A percentile compares a stretch with the other conserved stretches of the same genome.
Evolutionary conservation across 2,113 vertebrate species (phyloP).

Genomic region (Toxotes jaculatrix): DNA sequence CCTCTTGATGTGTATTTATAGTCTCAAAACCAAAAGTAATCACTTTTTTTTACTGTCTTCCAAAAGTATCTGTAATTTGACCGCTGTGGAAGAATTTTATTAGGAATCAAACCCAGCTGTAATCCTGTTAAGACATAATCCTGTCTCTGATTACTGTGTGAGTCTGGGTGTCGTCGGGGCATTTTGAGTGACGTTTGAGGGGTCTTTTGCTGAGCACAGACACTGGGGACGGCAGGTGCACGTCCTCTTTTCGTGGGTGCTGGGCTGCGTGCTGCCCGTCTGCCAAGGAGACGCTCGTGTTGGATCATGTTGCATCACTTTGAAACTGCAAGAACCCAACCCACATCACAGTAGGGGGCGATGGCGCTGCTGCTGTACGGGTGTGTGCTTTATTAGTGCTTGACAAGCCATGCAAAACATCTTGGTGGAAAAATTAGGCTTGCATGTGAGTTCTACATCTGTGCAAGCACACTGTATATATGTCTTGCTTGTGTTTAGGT

Average conservation of each 20-base stretch:
- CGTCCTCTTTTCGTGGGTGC: slow-evolving; percentile 27
- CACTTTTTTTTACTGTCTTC: slow-evolving; percentile 32
- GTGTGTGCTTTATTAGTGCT: slow-evolving; percentile 39
- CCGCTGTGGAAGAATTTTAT: slow-evolving; percentile 24
- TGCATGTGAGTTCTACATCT: slow-evolving; percentile 35
- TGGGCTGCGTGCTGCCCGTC: slow-evolving; percentile 6
- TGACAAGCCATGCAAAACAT: slow-evolving; percentile 17
- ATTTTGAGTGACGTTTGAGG: slow-evolving; percentile 31
- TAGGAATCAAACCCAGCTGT: slow-evolving; percentile 32
- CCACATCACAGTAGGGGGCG: slow-evolving; percentile 11
- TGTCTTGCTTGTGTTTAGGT: slow-evolving; percentile 3
- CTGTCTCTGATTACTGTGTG: neutral
- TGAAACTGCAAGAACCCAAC: slow-evolving; percentile 55
- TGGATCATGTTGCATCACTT: slow-evolving; percentile 69
- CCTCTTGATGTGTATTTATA: slow-evolving; percentile 48
- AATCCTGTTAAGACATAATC: slow-evolving; percentile 38
- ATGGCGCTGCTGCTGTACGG: slow-evolving; percentile 13
- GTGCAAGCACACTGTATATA: neutral
- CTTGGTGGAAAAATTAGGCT: slow-evolving; percentile 3
- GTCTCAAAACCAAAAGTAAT: slow-evolving; percentile 16
- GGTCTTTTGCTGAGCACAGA: slow-evolving; percentile 53
- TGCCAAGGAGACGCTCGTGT: slow-evolving; percentile 55
- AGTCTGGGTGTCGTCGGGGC: neutral
- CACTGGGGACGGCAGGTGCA: slow-evolving; percentile 72
- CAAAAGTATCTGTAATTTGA: slow-evolving; percentile 29